Conservation (phyloP, 2,797 vertebrate species). For the Gadopsis bispinosus region DNA sequence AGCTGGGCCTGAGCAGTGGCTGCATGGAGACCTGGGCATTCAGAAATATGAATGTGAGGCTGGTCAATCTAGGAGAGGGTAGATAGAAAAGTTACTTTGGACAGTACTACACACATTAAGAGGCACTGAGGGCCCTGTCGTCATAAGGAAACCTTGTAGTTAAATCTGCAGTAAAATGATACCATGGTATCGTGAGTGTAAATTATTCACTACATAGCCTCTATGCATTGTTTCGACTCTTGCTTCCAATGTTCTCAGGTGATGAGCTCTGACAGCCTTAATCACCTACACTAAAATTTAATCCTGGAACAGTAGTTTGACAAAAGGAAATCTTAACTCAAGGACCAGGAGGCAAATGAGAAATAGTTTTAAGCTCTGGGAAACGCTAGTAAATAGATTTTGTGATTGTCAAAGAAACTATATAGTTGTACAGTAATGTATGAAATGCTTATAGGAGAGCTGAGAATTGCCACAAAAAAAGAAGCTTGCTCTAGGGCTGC, state of each 20-base stretch:
- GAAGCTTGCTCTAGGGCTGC: not conserved
- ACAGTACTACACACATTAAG: not conserved
- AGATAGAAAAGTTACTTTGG: not conserved
- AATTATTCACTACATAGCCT: not conserved
- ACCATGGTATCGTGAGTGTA: not conserved
- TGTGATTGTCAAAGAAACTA: not conserved
- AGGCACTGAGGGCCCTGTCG: not conserved
- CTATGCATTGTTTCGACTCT: slow-evolving; percentile 8
- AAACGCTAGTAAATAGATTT: not conserved
- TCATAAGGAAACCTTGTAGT: not conserved
- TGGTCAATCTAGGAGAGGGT: slow-evolving; percentile 10
- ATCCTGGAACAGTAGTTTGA: not conserved
- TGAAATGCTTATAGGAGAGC: not conserved
- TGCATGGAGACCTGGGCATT: not conserved
- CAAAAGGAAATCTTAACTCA: not conserved
- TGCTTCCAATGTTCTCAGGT: not conserved
- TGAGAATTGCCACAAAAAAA: not conserved
- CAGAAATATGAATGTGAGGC: not conserved
- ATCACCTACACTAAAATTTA: not conserved
- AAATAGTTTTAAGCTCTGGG: not conserved
- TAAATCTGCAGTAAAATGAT: not conserved
- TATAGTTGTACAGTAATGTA: not conserved
- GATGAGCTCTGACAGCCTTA: slow-evolving; percentile 13
- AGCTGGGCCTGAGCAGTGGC: slow-evolving; percentile 80
- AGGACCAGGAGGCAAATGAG: not conserved